phyloP scores from a whole-genome alignment of 2,113 vertebrate species.

The Misgurnus mizolepis region DNA sequence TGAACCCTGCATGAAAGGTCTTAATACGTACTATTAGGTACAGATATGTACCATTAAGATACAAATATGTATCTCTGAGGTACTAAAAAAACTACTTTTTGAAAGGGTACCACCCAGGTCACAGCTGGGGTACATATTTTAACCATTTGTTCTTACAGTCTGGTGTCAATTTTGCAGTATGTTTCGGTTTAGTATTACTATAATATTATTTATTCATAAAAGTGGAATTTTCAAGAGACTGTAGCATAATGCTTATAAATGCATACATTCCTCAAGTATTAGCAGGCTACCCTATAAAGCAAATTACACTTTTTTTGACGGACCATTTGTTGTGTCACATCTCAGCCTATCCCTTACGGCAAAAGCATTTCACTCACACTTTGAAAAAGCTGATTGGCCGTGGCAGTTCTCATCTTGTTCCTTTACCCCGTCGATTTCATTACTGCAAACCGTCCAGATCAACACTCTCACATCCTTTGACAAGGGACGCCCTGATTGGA shows the following conservation, averaged over 20 bases:
- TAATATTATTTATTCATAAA: not conserved
- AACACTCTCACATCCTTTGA: conserved; percentile 61
- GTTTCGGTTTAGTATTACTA: not conserved
- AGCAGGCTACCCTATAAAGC: not conserved
- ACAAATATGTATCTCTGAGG: too few relatives aligned
- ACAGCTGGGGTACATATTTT: too few relatives aligned
- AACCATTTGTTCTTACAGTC: too few relatives aligned
- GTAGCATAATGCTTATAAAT: not conserved
- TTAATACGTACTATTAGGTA: too few relatives aligned
- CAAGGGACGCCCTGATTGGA: conserved; percentile 58
- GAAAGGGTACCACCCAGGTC: too few relatives aligned
- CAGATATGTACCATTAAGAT: too few relatives aligned
- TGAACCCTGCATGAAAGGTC: too few relatives aligned
- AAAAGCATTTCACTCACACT: conserved; percentile 38
- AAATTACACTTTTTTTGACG: not conserved
- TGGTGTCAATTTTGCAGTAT: too few relatives aligned
- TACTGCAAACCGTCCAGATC: conserved; percentile 38
- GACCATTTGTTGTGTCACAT: conserved; percentile 35
- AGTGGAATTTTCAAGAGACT: too few relatives aligned
- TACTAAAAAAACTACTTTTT: too few relatives aligned
- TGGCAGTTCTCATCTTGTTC: conserved; percentile 52
- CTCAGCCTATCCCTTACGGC: conserved; percentile 21
- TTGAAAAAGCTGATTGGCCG: conserved; percentile 43
- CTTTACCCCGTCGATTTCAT: conserved; percentile 56
- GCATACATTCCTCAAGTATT: not conserved